Percentiles rank a stretch among this genome's conserved stretches.
These are phyloP conservation scores for Thrips palmi DNA, from an alignment of 1,140 invertebrate species.

Conservation along the genomic window DNA sequence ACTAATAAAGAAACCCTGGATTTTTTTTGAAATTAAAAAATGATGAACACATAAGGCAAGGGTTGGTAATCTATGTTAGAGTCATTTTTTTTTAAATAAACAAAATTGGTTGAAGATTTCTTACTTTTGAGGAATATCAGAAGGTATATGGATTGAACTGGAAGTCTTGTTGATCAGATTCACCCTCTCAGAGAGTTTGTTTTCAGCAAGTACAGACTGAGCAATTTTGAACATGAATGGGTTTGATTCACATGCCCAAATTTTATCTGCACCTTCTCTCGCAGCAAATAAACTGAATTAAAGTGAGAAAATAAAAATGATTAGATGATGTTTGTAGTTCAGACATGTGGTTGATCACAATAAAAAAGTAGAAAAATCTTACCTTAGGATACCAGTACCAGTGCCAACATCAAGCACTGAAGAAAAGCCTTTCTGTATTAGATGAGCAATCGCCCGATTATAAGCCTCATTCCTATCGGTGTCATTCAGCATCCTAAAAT, in stretches of 20 bases:
- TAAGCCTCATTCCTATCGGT: constrained; percentile 42
- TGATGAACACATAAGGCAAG: not conserved
- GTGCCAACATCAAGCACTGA: constrained; percentile 53
- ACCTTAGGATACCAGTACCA: constrained; percentile 40
- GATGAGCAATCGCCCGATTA: constrained; percentile 36
- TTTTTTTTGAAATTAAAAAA: constrained; percentile 13
- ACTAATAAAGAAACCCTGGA: constrained; percentile 39
- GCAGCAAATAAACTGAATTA: constrained; percentile 36
- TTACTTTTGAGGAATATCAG: constrained; percentile 32
- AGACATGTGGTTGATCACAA: not conserved
- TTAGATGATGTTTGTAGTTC: not conserved
- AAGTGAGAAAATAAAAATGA: not conserved
- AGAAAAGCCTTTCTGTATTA: constrained; percentile 28
- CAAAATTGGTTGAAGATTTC: not conserved
- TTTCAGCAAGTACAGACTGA: constrained; percentile 30
- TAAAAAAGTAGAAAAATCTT: not conserved
- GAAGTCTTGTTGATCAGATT: constrained; percentile 31
- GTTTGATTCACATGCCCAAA: constrained; percentile 47
- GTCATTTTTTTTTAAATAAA: not conserved
- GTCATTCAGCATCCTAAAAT: constrained; percentile 68
- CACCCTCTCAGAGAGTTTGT: constrained; percentile 23
- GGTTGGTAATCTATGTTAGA: not conserved
- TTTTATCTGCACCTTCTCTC: constrained; percentile 29
- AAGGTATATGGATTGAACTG: constrained; percentile 28
- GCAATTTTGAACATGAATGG: constrained; percentile 39